These are phyloP conservation scores for Adelphocoris suturalis DNA, from an alignment of 2,888 invertebrate species.

Conservation along the genomic window DNA sequence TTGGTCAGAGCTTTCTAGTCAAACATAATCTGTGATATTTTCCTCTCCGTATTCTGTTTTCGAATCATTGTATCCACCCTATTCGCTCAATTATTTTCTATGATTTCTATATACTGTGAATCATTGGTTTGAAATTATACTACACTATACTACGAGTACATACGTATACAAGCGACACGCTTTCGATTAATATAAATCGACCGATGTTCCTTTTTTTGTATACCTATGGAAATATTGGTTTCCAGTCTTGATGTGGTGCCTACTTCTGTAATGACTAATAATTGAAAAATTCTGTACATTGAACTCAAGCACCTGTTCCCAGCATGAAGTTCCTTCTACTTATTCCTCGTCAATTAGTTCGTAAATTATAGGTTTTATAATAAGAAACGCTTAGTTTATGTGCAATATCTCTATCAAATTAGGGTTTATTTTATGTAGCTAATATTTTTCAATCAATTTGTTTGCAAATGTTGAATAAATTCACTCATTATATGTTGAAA, in stretches of 20 bases:
- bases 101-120: no score
- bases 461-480: not conserved
- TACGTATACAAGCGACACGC: no score
- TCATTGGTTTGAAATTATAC: no score
- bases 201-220: no score
- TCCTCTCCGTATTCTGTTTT: not conserved
- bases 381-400: not conserved
- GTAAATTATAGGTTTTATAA: not conserved
- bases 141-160: no score
- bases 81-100: no score
- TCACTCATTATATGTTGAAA: not conserved
- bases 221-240: no score
- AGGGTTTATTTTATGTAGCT: not conserved
- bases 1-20: not conserved
- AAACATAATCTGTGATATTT: slow-evolving; percentile 17
- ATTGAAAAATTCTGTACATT: no score
- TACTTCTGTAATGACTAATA: no score
- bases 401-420: not conserved
- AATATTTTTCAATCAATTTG: not conserved
- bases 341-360: not conserved
- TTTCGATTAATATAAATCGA: no score
- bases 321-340: slow-evolving; percentile 14
- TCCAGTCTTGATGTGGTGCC: no score
- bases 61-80: not conserved
- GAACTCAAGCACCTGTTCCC: no score